Conservation (phyloP, 2,888 invertebrate species). For the Carpatolechia fugitivella region DNA sequence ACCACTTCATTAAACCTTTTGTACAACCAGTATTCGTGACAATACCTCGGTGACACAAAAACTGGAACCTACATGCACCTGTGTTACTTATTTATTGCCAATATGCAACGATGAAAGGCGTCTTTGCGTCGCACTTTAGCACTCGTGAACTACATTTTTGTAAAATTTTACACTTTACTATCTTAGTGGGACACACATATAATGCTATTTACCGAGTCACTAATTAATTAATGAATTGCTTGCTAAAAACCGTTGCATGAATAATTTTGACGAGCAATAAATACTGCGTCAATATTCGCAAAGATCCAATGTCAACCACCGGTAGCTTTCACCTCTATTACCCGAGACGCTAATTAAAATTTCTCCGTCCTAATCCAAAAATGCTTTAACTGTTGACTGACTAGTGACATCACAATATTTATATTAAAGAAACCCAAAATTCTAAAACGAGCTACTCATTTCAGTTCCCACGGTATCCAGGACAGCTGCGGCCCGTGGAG, state of each 20-base stretch:
- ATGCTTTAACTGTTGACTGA: conserved; percentile 22
- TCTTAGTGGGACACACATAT: not conserved
- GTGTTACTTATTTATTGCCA: not conserved
- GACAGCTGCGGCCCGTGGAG: conserved; percentile 23
- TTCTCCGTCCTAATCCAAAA: conserved; percentile 37
- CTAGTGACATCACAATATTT: conserved; percentile 43
- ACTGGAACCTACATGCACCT: not conserved
- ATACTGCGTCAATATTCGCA: conserved; percentile 13
- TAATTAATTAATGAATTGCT: not conserved
- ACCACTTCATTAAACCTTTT: conserved; percentile 41
- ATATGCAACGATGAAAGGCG: not conserved
- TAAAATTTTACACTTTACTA: not conserved
- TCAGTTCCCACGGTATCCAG: conserved; percentile 19
- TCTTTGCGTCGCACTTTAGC: not conserved
- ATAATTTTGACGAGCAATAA: not conserved
- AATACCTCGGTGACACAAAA: not conserved
- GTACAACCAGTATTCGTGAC: not conserved
- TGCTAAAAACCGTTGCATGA: not conserved
- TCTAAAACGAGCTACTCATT: conserved; percentile 40
- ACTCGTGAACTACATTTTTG: not conserved
- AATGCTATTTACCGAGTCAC: conserved; percentile 7
- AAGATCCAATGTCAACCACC: conserved; percentile 25
- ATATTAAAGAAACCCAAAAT: conserved; percentile 48
- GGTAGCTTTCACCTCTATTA: conserved; percentile 54
- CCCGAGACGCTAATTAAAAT: conserved; percentile 53